These are phyloP conservation scores for Macropodus opercularis DNA, from an alignment of 2,797 vertebrate species.

Conservation along the genomic window DNA sequence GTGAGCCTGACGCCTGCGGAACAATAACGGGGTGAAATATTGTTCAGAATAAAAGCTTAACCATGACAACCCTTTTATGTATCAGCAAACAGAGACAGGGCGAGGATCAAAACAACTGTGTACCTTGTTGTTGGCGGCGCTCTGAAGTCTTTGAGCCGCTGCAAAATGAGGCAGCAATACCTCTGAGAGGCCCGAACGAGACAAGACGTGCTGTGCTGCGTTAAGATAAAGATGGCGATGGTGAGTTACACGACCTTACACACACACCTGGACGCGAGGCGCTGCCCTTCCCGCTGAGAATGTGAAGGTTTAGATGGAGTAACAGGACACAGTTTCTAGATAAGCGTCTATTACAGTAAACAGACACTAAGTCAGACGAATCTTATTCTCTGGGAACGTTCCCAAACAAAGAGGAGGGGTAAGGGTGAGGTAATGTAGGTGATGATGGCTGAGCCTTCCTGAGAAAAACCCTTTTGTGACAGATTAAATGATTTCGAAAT, in stretches of 20 bases:
- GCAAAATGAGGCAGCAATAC: constrained; percentile 9
- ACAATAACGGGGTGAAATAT: neutral
- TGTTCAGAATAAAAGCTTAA: neutral
- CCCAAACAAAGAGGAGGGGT: no score
- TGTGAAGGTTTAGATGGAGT: no score
- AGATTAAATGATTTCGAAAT: neutral
- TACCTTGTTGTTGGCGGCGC: constrained; percentile 12
- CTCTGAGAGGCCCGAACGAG: constrained; percentile 10
- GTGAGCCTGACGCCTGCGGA: neutral
- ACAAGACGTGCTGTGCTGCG: constrained; percentile 26
- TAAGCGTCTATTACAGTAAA: no score
- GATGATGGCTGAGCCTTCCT: neutral
- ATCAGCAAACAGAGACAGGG: neutral
- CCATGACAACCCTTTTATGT: neutral
- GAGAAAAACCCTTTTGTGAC: neutral
- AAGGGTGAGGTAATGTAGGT: neutral
- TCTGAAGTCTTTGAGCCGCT: constrained; percentile 4
- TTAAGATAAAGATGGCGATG: constrained; percentile 44
- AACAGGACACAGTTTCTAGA: no score
- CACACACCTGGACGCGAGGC: constrained; percentile 11
- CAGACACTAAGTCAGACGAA: no score
- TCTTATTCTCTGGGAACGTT: no score
- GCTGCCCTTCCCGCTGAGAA: no score
- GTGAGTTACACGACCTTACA: constrained; percentile 22
- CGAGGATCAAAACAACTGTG: constrained; percentile 18